Evolutionary conservation across 2,888 invertebrate species (phyloP).

Genomic region (Microctonus brassicae): DNA sequence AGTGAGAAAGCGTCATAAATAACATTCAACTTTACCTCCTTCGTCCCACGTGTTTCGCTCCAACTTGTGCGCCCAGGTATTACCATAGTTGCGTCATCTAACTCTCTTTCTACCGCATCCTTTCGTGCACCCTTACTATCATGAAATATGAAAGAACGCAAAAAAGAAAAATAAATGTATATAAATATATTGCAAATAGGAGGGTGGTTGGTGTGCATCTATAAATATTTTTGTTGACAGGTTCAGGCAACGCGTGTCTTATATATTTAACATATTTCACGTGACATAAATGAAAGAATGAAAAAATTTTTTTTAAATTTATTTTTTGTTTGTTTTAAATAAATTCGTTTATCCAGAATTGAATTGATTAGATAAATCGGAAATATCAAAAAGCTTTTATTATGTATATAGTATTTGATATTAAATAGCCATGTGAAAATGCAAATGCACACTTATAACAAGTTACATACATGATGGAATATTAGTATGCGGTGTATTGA

Average conservation of each 20-base stretch:
- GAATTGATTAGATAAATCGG: neutral
- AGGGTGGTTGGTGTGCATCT: conserved; percentile 55
- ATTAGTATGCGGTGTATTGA: conserved; percentile 53
- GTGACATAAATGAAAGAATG: neutral
- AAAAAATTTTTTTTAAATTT: neutral
- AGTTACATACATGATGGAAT: conserved; percentile 38
- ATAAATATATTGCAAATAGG: conserved; percentile 60
- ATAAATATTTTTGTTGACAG: conserved; percentile 33
- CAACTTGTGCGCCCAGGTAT: conserved; percentile 30
- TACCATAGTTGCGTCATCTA: conserved; percentile 23
- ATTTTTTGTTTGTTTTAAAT: neutral
- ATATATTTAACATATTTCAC: conserved; percentile 3
- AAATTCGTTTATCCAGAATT: neutral
- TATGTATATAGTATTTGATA: neutral
- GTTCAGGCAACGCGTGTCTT: neutral
- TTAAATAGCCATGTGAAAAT: neutral
- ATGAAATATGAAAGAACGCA: conserved; percentile 53
- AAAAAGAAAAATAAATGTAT: conserved; percentile 19
- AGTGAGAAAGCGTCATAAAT: conserved; percentile 48
- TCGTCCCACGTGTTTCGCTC: conserved; percentile 25
- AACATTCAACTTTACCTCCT: conserved; percentile 49
- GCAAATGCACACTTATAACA: too few species aligned
- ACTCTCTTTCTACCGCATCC: conserved; percentile 18
- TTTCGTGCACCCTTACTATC: conserved; percentile 4
- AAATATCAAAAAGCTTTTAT: neutral